Base-by-base conservation (phyloP, 2,797 vertebrate species). In the Ctenopoma kingsleyae region DNA sequence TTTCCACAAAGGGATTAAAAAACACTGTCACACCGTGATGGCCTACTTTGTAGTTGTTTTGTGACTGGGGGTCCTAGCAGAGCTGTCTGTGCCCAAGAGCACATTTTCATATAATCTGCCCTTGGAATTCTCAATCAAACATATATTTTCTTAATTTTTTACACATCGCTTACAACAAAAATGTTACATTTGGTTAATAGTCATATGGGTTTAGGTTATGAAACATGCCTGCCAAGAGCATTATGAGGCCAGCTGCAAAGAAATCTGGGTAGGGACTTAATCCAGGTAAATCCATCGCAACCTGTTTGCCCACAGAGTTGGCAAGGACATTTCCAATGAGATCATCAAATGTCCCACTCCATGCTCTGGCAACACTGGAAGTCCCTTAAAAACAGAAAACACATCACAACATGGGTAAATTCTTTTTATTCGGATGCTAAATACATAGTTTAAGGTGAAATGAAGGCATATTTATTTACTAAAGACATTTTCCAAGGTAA, bases 281-380 rank as follows among this genome's bases (percentile, higher is more conserved):
- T 40, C 95, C 96, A 15, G 95, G 93, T 68, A 94, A 65, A 46
- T 86, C 66, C 90, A 96, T 95, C 0, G 87, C 78, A 1, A 85
- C 76, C 0, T 92, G 66, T 70, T 86, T 74, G 1, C 87, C 83
- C 56, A 96, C 82, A 80, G 92, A 93, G 36, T 13, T 85, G 41
- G 80, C 89, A 19, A 97, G 95, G 62, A 81, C 82, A 54, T 95
- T 95, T 76, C 93, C 93, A 0, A 96, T 89, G 47, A 97, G 90
- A 55, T 96, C 94, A 89, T 97, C 96, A 25, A 97, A 97, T 0
- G 95, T 96, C 30, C 95, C 93, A 0, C 95, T 96, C 96, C 96
- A 98, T 0, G 96, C 96, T 67, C 93, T 89, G 66, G 95, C 95
- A 3, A 98, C 94, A 0, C 96, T 97, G 16, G 96, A 95, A 0